Evolutionary conservation across 2,888 invertebrate species (phyloP), one percentile per base, ranked within the genome.

Genomic region (Euclidia mi): DNA sequence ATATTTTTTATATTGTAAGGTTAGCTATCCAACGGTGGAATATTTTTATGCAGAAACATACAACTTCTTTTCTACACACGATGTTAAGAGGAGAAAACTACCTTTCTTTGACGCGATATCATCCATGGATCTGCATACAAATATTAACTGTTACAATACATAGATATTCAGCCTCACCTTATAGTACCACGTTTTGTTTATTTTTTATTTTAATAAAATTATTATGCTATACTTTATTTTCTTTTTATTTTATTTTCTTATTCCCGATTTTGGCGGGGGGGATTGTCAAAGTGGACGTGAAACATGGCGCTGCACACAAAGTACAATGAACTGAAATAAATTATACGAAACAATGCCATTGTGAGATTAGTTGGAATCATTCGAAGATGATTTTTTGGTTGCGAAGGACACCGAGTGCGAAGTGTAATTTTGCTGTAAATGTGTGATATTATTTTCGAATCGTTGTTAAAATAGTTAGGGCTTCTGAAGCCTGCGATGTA

Each of bases 401-500:
- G 83, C 84, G 79, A 82, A 78, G 75, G 79, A 88, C 87, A 87
- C 85, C 76, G 84, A 88, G 90, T 91, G 91, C 86, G 86, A 87
- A 85, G 89, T 91, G 89, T 88, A 85, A 85, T 87, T 84, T 88
- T 89, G 90, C 88, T 91, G 88, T 91, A 89, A 86, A 91, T 91
- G 91, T 93, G 94, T 94, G 92, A 93, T 93, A 94, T 92, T 92
- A 91, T 91, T 92, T 93, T 89, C 84, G 82, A 88, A 85, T 88
- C 75, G 86, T 90, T 90, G 87, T 92, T 86, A 85, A 75, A 82
- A 78, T 79, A 81, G 81, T 78, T 82, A 82, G 76, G 92, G 93
- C 93, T 94, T 93, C 71, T 90, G 89, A 92, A 91, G 94, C 92
- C 94, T 87, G 89, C 90, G 79, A 90, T 92, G 92, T 93, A 92